Conservation (phyloP, 2,888 invertebrate genomes). For the Lochmaea capreae region DNA sequence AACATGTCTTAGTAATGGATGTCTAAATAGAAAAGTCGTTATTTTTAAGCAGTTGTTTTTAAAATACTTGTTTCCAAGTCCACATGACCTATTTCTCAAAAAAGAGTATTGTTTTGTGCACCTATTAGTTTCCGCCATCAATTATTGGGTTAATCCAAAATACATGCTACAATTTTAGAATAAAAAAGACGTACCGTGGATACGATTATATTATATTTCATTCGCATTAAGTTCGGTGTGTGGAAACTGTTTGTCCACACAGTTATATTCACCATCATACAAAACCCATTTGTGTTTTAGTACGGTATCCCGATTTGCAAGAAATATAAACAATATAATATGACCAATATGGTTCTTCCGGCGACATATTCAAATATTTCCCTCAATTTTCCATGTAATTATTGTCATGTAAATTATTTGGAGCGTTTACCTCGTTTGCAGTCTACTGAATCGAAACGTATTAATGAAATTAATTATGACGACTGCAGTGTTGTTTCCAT, state of each 20-base stretch:
- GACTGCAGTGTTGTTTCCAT: slow-evolving; percentile 16
- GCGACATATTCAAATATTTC: slow-evolving; percentile 2
- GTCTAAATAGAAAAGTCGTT: no score
- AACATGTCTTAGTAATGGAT: no score
- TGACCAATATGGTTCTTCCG: not conserved
- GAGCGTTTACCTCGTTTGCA: slow-evolving; percentile 12
- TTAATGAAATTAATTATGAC: slow-evolving; percentile 25
- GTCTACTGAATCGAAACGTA: slow-evolving; percentile 15
- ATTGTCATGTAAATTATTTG: slow-evolving; percentile 9
- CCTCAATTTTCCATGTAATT: not conserved
- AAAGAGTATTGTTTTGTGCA: no score
- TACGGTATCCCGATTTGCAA: not conserved
- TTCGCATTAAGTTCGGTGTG: no score
- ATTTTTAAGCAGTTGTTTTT: no score
- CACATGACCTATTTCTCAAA: no score
- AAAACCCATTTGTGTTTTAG: not conserved
- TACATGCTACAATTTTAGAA: no score
- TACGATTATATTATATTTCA: no score
- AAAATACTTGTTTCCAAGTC: no score
- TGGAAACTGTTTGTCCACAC: not conserved
- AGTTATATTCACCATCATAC: not conserved
- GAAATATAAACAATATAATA: not conserved
- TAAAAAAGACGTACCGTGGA: no score
- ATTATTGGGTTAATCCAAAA: no score
- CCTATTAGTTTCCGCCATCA: no score